Base-by-base conservation (phyloP, 1,140 invertebrate genomes). In the Coelopa frigida region DNA sequence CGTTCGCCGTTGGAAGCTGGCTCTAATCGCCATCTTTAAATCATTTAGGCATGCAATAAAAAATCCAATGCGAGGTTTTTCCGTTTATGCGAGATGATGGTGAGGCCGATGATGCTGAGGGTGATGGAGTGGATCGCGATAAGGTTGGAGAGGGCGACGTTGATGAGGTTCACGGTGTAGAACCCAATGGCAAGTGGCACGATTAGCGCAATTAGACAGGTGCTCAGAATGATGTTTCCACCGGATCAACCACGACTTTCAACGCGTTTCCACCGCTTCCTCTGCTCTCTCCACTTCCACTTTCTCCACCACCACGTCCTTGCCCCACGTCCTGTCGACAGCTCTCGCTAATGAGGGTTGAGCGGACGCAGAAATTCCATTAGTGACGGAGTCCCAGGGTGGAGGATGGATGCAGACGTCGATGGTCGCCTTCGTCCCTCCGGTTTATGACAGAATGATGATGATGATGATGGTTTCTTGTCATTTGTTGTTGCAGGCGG, bases 161-260 rank as follows among this genome's bases (percentile, higher is more conserved):
- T n/a, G n/a, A n/a, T n/a, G n/a, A n/a, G n/a, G n/a, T n/a, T n/a
- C 21, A 18, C 27, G 8, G 4, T 18, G n/a, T 15, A 12, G 26
- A 5, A 32, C 22, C 15, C 26, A 43, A 43, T 43, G 41, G 21
- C 11, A 31, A 43, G 27, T 33, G 26, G 42, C 56, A 55, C 60
- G 59, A 65, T 65, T 65, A 65, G 61, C 54, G 62, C 62, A 65
- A 65, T 65, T 65, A 65, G 61, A 62, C 62, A 65, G 62, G 62
- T 65, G 62, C 61, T 65, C 62, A 59, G 54, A 65, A 65, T 65
- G 61, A 62, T 65, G 59, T 60, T 65, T 60, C 59, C 61, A 57
- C 44, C 60, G 54, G 62, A 65, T 65, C 61, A 65, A 53, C 27
- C 52, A 42, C 43, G 26, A 36, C 23, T 27, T 36, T 24, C 11